phyloP scores from a whole-genome alignment of 2,888 invertebrate species.

The Macaria liturata region DNA sequence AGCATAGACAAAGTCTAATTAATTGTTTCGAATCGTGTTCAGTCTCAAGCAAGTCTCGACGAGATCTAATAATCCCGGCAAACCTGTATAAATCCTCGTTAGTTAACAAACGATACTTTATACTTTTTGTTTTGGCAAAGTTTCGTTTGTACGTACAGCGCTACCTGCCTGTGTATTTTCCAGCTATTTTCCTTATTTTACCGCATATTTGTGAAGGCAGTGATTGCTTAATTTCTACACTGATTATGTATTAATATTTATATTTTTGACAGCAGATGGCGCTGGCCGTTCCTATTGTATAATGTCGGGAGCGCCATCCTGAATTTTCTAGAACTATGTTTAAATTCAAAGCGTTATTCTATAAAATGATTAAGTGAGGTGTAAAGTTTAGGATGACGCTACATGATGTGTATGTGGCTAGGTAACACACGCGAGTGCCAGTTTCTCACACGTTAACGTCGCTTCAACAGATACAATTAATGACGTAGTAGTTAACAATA shows the following conservation, averaged over 20 bases:
- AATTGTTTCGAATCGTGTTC: too few relatives aligned
- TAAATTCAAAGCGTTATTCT: too few relatives aligned
- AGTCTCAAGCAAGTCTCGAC: conserved; percentile 67
- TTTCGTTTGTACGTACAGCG: conserved; percentile 61
- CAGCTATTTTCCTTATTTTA: conserved; percentile 15
- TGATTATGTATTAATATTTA: conserved; percentile 12
- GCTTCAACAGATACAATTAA: conserved; percentile 34
- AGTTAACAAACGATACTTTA: conserved; percentile 43
- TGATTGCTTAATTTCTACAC: conserved; percentile 58
- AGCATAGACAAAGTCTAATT: too few relatives aligned
- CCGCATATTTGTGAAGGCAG: conserved; percentile 58
- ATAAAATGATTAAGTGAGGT: not conserved
- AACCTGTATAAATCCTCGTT: conserved; percentile 41
- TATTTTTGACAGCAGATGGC: conserved; percentile 64
- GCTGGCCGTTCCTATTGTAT: conserved; percentile 62
- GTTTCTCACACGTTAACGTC: conserved; percentile 47
- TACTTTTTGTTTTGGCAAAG: conserved; percentile 25
- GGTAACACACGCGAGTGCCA: conserved; percentile 44
- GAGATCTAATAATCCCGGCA: conserved; percentile 39
- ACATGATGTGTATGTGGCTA: conserved; percentile 47
- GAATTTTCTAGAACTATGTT: conserved; percentile 45
- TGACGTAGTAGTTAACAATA: conserved; percentile 37
- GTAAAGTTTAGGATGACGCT: conserved; percentile 70
- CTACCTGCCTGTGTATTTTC: conserved; percentile 52
- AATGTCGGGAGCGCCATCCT: conserved; percentile 75